phyloP scores from a whole-genome alignment of 2,888 invertebrate species.

The Deilephila porcellus region DNA sequence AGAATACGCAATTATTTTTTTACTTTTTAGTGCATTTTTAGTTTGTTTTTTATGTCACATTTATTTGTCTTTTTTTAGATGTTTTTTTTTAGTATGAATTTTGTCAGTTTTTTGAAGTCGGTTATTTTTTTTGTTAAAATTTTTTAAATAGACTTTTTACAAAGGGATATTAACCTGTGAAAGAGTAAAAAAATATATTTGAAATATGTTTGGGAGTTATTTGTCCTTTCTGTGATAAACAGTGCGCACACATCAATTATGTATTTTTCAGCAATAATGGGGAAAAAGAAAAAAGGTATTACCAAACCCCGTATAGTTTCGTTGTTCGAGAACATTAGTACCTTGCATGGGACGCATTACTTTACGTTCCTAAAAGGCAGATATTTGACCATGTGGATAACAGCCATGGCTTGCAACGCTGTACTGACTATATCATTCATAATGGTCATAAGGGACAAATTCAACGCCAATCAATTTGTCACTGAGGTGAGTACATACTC shows the following conservation, averaged over 20 bases:
- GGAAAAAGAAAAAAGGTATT: background rate
- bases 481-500: constrained; percentile 60
- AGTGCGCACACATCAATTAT: background rate
- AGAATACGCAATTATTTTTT: too few species aligned
- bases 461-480: constrained; percentile 64
- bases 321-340: constrained; percentile 53
- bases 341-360: constrained; percentile 62
- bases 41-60: too few species aligned
- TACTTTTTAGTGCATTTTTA: too few species aligned
- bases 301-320: constrained; percentile 1
- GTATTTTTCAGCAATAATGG: constrained; percentile 8
- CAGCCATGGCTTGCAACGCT: constrained; percentile 51
- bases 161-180: background rate
- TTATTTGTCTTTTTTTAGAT: too few species aligned
- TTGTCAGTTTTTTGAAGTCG: too few species aligned
- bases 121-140: too few species aligned
- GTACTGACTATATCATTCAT: constrained; percentile 56
- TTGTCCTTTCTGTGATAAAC: background rate
- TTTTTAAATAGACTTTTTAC: too few species aligned
- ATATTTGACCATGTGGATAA: constrained; percentile 52
- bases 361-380: constrained; percentile 50
- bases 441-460: constrained; percentile 61
- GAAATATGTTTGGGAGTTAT: too few species aligned
- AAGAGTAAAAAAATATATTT: background rate
- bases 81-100: too few species aligned